Conservation (phyloP, 1,140 invertebrate genomes). For the Cyrtorhinus lividipennis region DNA sequence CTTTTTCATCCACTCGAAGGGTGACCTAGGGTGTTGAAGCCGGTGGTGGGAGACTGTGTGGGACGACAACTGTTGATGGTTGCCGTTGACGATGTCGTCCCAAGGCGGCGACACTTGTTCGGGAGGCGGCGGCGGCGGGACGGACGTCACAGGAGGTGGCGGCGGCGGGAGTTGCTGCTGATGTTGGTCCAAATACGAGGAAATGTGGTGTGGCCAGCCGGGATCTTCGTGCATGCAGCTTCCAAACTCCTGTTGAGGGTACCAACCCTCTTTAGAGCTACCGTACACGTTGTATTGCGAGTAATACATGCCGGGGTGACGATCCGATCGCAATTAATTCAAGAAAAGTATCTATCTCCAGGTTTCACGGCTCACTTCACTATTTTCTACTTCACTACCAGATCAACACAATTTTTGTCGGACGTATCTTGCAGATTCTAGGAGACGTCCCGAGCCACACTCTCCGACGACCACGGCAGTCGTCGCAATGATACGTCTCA, state of each 20-base stretch:
- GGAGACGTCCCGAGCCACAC: too few species aligned
- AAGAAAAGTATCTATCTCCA: too few species aligned
- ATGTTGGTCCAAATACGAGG: slow-evolving; percentile 17
- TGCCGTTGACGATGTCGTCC: slow-evolving; percentile 1
- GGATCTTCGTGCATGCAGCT: slow-evolving; percentile 24
- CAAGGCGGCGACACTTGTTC: slow-evolving; percentile 1
- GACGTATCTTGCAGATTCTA: too few species aligned
- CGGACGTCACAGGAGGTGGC: neutral
- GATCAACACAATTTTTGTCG: too few species aligned
- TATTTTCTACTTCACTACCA: too few species aligned
- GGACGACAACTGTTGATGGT: neutral
- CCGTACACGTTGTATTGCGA: slow-evolving; percentile 18
- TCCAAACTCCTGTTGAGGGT: slow-evolving; percentile 22
- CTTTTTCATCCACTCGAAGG: slow-evolving; percentile 83
- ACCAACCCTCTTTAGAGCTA: slow-evolving; percentile 10
- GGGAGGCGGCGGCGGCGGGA: slow-evolving; percentile 6
- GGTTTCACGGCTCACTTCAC: too few species aligned
- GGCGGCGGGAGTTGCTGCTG: neutral
- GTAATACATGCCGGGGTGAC: too few species aligned
- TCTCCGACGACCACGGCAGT: too few species aligned
- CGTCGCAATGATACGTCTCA: too few species aligned
- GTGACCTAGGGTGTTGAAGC: slow-evolving; percentile 53
- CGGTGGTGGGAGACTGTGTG: slow-evolving; percentile 22
- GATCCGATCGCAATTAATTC: too few species aligned
- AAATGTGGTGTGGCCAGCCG: slow-evolving; percentile 11